Conservation (phyloP, 1,140 invertebrate species). For the Dolichoris vasculosae region DNA sequence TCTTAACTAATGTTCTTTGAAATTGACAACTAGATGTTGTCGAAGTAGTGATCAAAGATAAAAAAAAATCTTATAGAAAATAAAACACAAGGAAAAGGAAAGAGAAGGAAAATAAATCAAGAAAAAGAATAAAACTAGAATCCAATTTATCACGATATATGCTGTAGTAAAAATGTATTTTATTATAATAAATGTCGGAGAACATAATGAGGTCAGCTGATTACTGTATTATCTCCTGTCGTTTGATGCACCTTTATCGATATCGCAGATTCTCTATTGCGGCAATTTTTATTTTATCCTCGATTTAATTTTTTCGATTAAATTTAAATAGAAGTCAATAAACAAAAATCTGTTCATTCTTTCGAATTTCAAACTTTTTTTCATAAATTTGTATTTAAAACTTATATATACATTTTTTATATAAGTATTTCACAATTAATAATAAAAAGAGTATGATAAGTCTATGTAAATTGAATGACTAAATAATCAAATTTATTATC, state of each 20-base stretch:
- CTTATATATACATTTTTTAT: too few species aligned
- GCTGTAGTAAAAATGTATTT: conserved; percentile 19
- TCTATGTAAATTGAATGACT: too few species aligned
- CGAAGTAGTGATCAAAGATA: neutral
- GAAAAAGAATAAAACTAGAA: neutral
- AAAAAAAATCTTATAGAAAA: neutral
- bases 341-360: neutral
- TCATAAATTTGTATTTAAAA: too few species aligned
- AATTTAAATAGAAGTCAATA: neutral
- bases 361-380: too few species aligned
- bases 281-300: neutral
- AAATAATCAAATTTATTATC: too few species aligned
- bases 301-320: neutral
- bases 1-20: neutral
- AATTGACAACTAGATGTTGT: neutral
- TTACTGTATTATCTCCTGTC: conserved; percentile 19
- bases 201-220: conserved; percentile 20
- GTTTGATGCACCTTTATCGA: neutral
- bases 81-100: neutral
- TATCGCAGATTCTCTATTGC: neutral
- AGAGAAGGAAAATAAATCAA: neutral
- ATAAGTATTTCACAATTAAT: too few species aligned
- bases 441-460: too few species aligned
- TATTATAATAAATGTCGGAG: conserved; percentile 27
- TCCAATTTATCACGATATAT: neutral